Percentiles rank a stretch among this genome's conserved stretches.
Conservation (phyloP, 1,140 invertebrate species). For the Orchestia grillus region DNA sequence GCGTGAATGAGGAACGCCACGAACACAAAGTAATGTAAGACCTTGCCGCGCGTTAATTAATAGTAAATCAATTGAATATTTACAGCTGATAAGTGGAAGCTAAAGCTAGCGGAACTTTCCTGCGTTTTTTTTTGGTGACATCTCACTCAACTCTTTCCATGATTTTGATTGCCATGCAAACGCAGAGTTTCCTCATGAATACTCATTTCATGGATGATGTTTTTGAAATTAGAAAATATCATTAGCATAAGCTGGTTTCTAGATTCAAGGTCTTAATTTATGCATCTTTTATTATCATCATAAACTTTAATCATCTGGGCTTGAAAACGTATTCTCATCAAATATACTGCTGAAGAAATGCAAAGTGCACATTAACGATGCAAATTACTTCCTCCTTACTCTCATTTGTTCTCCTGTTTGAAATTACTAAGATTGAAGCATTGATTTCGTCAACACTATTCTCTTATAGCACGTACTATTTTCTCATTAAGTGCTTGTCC, state of each 20-base stretch:
- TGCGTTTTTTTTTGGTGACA: too few species aligned
- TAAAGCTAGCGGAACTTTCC: neutral
- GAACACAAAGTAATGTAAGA: neutral
- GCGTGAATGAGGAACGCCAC: neutral
- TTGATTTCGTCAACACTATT: too few species aligned
- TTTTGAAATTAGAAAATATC: neutral
- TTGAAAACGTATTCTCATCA: neutral
- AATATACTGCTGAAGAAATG: neutral
- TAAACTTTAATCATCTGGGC: neutral
- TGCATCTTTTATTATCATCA: neutral
- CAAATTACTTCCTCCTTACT: neutral
- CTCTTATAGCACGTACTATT: too few species aligned
- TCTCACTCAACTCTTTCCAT: neutral
- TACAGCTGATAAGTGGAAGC: neutral
- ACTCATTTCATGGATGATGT: neutral
- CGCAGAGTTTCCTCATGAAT: neutral
- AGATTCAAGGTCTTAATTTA: neutral
- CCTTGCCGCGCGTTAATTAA: neutral
- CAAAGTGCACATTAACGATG: neutral
- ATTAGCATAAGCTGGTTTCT: neutral
- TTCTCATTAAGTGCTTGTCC: too few species aligned
- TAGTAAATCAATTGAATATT: neutral
- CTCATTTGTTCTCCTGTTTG: neutral
- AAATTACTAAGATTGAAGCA: too few species aligned
- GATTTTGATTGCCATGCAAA: neutral